Conservation (phyloP, 2,797 vertebrate species). For the Coregonus ussuriensis region DNA sequence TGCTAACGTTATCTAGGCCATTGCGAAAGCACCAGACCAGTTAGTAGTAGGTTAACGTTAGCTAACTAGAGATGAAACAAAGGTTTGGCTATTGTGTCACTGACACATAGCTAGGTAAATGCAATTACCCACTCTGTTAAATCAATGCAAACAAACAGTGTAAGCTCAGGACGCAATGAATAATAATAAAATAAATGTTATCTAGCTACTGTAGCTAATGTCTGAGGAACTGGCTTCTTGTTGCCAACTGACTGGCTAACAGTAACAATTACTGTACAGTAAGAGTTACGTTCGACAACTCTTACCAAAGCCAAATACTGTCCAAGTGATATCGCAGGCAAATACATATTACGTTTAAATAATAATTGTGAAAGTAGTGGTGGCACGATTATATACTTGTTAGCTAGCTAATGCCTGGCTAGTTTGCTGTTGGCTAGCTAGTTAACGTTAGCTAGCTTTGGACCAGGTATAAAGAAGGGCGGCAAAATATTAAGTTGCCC, state of each 20-base stretch:
- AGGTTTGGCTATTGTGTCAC: background rate
- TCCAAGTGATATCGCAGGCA: too few species aligned
- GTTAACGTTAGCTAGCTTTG: background rate
- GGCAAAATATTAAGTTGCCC: background rate
- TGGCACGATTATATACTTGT: too few species aligned
- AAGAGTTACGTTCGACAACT: background rate
- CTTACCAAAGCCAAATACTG: background rate
- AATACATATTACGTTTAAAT: background rate
- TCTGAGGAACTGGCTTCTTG: too few species aligned
- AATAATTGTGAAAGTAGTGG: too few species aligned
- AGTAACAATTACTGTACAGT: too few species aligned
- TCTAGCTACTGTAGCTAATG: too few species aligned
- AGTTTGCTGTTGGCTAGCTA: background rate
- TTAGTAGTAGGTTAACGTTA: background rate
- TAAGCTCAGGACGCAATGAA: background rate
- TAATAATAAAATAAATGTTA: too few species aligned
- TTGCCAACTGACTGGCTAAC: too few species aligned
- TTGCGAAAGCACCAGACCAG: background rate
- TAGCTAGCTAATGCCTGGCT: background rate
- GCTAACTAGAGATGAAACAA: background rate
- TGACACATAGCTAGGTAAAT: background rate
- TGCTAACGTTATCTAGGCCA: background rate
- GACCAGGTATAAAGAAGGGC: slow-evolving; percentile 3
- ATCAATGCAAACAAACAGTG: too few species aligned
- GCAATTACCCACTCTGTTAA: too few species aligned